phyloP scores from a whole-genome alignment of 2,888 invertebrate genomes.

The Drosophila stalkeri region DNA sequence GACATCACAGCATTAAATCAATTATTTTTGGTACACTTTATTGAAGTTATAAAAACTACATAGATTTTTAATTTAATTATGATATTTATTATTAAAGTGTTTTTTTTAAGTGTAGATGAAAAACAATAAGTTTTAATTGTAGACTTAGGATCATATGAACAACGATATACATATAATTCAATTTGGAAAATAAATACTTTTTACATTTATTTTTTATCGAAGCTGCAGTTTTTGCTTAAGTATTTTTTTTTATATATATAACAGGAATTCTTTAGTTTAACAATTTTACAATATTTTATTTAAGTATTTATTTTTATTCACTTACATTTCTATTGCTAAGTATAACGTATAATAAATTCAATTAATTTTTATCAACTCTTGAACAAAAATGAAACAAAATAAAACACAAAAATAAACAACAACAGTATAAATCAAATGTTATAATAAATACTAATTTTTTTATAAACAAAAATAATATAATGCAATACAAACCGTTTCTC shows the following conservation, averaged over 20 bases:
- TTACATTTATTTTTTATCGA: too few species aligned
- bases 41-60: not conserved
- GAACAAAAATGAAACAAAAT: conserved; percentile 34
- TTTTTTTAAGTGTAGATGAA: too few species aligned
- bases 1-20: not conserved
- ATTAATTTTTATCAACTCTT: conserved; percentile 82
- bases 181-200: too few species aligned
- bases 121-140: too few species aligned
- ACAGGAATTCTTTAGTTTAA: not conserved
- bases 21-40: not conserved
- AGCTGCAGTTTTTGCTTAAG: not conserved
- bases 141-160: too few species aligned
- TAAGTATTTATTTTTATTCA: conserved; percentile 23
- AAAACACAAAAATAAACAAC: conserved; percentile 43
- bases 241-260: not conserved
- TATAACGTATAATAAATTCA: conserved; percentile 84
- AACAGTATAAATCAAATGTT: conserved; percentile 23
- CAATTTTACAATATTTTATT: not conserved
- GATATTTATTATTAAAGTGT: not conserved
- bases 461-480: conserved; percentile 26
- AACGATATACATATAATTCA: too few species aligned
- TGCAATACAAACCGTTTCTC: conserved; percentile 43
- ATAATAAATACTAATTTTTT: conserved; percentile 16
- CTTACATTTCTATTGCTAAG: conserved; percentile 39
- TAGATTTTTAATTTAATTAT: not conserved